Percentiles rank a stretch among this genome's conserved stretches.
These are phyloP conservation scores for Hanleya hanleyi DNA, from an alignment of 2,888 invertebrate species.

Conservation along the genomic window DNA sequence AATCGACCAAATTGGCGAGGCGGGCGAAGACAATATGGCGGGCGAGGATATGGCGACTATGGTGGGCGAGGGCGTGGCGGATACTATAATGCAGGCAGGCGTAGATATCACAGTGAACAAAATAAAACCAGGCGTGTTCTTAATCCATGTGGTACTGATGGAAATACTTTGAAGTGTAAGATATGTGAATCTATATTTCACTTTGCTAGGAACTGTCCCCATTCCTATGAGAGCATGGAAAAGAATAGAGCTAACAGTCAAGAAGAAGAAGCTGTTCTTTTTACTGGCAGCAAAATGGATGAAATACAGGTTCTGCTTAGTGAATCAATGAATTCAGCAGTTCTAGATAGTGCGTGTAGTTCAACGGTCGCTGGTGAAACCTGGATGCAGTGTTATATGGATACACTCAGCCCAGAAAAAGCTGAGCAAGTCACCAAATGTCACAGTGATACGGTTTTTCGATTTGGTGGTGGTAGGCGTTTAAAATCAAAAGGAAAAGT, in stretches of 20 bases:
- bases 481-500: conserved; percentile 24
- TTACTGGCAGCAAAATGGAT: conserved; percentile 26
- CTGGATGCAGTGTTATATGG: conserved; percentile 30
- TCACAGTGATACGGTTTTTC: conserved; percentile 22
- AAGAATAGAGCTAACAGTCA: background rate
- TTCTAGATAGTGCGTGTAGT: conserved; percentile 35
- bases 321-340: conserved; percentile 32
- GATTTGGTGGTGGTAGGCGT: conserved; percentile 33
- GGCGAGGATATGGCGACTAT: background rate
- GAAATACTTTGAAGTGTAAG: background rate
- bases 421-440: conserved; percentile 14
- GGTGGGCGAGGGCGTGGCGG: background rate
- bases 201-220: conserved; percentile 28
- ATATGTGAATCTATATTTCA: conserved; percentile 31
- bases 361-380: conserved; percentile 32
- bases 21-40: background rate
- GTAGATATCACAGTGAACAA: background rate
- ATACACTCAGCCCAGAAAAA: conserved; percentile 17
- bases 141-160: conserved; percentile 1
- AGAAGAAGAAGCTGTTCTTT: conserved; percentile 30
- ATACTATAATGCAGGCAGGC: background rate
- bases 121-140: background rate
- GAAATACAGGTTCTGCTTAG: conserved; percentile 20
- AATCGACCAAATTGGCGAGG: background rate
- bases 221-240: conserved; percentile 30